Percentiles rank a stretch among this genome's conserved stretches.
These are phyloP conservation scores for Mirza zaza DNA, from an alignment of 2,113 vertebrate genomes.

Conservation along the genomic window DNA sequence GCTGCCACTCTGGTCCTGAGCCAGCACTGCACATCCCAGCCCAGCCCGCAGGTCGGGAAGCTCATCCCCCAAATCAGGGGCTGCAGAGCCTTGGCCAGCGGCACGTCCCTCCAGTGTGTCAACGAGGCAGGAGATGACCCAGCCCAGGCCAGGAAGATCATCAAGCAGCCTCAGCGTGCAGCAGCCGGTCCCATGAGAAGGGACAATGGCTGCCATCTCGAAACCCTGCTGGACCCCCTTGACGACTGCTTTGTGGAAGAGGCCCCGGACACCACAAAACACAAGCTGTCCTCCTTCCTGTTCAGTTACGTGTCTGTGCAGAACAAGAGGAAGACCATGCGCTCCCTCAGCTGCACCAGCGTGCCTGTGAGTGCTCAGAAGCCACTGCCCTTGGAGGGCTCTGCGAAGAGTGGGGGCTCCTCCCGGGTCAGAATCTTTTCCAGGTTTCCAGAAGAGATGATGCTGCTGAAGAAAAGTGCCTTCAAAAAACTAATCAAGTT, in stretches of 20 bases:
- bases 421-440: slow-evolving; percentile 77
- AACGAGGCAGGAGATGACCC: slow-evolving; percentile 58
- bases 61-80: slow-evolving; percentile 17
- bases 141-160: slow-evolving; percentile 72
- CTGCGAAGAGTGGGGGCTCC: slow-evolving; percentile 65
- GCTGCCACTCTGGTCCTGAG: slow-evolving; percentile 84
- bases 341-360: slow-evolving; percentile 93
- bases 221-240: slow-evolving; percentile 57
- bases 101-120: slow-evolving; percentile 39
- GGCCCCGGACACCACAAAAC: slow-evolving; percentile 67
- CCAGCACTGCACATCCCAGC: slow-evolving; percentile 72
- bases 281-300: slow-evolving; percentile 87
- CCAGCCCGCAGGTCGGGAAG: slow-evolving; percentile 60
- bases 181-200: not conserved
- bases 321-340: slow-evolving; percentile 86
- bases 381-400: slow-evolving; percentile 52
- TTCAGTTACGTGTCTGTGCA: slow-evolving; percentile 84
- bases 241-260: slow-evolving; percentile 84
- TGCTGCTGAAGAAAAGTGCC: slow-evolving; percentile 86
- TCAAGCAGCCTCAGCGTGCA: slow-evolving; percentile 76
- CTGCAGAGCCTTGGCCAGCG: slow-evolving; percentile 30
- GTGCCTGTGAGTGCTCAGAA: slow-evolving; percentile 83
- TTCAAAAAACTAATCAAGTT: slow-evolving; percentile 94
- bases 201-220: slow-evolving; percentile 59
- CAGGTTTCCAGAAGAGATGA: slow-evolving; percentile 86